Base-by-base conservation (phyloP, 2,888 invertebrate genomes). In the Tryphoninae sp. region DNA sequence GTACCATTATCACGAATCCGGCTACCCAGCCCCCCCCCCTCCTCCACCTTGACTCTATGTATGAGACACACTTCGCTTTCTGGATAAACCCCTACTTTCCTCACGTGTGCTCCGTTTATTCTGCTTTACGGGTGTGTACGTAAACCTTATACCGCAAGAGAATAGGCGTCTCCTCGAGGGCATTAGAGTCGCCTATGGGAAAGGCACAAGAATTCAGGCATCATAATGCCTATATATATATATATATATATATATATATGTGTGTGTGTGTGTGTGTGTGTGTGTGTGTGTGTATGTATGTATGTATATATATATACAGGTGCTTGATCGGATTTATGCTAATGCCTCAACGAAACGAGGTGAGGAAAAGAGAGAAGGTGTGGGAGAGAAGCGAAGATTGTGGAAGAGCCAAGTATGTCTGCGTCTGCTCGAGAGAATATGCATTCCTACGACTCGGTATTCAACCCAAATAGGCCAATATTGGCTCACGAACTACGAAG, bases 261-360 rank as follows among this genome's bases (percentile, higher is more conserved):
- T n/a, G n/a, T n/a, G n/a, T n/a, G n/a, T n/a, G n/a, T n/a, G n/a
- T n/a, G n/a, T n/a, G n/a, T n/a, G n/a, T n/a, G n/a, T n/a, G n/a
- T n/a, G n/a, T n/a, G n/a, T n/a, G n/a, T n/a, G n/a, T n/a, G n/a
- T n/a, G n/a, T 79, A 75, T 42, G 59, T 33, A 33, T 13, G 3
- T n/a, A 16, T n/a, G 19, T 26, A 26, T 40, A 19, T 1, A 19
- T 13, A 26, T 62, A 62, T 16, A 65, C 71, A 67, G 80, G 80
- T 83, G 67, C 84, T 84, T 83, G 81, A 84, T 86, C 83, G 84
- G 84, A 87, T 88, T 88, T 87, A 88, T 88, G 88, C 85, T 86
- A 88, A 88, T 87, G 84, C 81, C 76, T 73, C 40, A 68, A 19
- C n/a, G 58, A 64, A 77, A 77, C 42, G 45, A 26, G 33, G 58